Conservation (phyloP, 2,113 vertebrate species). For the Dasypus novemcinctus region DNA sequence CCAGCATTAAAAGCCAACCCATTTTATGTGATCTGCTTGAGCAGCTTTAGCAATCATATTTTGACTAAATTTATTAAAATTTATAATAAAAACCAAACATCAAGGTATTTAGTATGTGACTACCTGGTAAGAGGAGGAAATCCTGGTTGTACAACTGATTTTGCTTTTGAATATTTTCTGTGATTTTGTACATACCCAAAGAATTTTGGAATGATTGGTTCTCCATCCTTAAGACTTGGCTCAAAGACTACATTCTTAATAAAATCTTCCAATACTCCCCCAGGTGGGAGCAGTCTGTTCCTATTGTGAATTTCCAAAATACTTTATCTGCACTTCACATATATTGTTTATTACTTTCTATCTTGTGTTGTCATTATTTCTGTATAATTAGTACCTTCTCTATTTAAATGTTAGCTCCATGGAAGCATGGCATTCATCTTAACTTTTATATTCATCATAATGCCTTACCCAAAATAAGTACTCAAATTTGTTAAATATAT, state of each 20-base stretch:
- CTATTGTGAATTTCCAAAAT: slow-evolving; percentile 10
- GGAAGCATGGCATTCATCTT: not conserved
- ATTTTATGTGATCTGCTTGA: too few species aligned
- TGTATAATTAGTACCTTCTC: not conserved
- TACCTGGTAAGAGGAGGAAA: not conserved
- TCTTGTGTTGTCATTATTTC: not conserved
- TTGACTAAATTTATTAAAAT: slow-evolving; percentile 73
- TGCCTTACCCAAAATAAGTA: not conserved
- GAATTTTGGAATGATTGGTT: not conserved
- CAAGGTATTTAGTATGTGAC: not conserved
- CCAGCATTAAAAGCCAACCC: too few species aligned
- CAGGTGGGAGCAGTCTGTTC: not conserved
- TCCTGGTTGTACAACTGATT: not conserved
- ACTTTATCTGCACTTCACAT: not conserved
- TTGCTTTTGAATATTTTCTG: not conserved
- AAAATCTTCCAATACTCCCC: not conserved
- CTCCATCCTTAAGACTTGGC: not conserved
- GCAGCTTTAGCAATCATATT: slow-evolving; percentile 27
- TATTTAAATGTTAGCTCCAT: not conserved
- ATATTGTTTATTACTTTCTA: not conserved
- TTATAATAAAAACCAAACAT: not conserved
- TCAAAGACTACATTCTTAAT: not conserved
- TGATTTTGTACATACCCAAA: not conserved
- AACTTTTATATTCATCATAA: not conserved
- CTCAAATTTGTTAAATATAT: not conserved